Percentiles rank a stretch among this genome's conserved stretches.
These are phyloP conservation scores for Drosophila burlai DNA, from an alignment of 1,140 invertebrate genomes.

Conservation along the genomic window DNA sequence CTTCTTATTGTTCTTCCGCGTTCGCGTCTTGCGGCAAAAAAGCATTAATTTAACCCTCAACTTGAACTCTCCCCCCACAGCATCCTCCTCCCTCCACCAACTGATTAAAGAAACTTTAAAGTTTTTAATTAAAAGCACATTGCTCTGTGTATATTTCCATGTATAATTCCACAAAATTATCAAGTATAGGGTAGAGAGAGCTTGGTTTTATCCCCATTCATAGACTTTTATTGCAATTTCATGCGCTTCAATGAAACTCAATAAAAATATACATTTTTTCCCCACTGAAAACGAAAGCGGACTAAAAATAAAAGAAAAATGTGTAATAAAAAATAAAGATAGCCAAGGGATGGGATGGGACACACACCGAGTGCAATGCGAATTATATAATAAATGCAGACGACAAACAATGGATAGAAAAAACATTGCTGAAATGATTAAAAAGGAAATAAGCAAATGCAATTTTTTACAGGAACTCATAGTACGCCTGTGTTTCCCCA, in stretches of 20 bases:
- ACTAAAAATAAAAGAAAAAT: conserved; percentile 5
- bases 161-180: conserved; percentile 70
- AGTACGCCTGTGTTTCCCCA: too few relatives aligned
- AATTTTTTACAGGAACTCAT: conserved; percentile 39
- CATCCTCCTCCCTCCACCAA: not conserved
- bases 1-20: conserved; percentile 32
- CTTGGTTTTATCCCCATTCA: conserved; percentile 39
- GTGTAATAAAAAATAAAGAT: conserved; percentile 38
- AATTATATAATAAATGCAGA: conserved; percentile 53
- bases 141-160: conserved; percentile 70
- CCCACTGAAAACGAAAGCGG: conserved; percentile 23
- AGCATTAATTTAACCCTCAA: conserved; percentile 46
- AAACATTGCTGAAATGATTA: conserved; percentile 43
- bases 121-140: conserved; percentile 82
- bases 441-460: conserved; percentile 59
- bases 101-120: conserved; percentile 57
- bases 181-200: conserved; percentile 2
- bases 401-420: conserved; percentile 56
- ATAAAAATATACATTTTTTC: conserved; percentile 69
- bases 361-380: conserved; percentile 10
- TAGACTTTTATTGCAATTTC: conserved; percentile 82
- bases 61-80: conserved; percentile 23
- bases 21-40: conserved; percentile 25
- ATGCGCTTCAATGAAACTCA: conserved; percentile 81
- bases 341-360: conserved; percentile 2